phyloP scores from a whole-genome alignment of 2,888 invertebrate genomes.

The Ypsolopha scabrella region DNA sequence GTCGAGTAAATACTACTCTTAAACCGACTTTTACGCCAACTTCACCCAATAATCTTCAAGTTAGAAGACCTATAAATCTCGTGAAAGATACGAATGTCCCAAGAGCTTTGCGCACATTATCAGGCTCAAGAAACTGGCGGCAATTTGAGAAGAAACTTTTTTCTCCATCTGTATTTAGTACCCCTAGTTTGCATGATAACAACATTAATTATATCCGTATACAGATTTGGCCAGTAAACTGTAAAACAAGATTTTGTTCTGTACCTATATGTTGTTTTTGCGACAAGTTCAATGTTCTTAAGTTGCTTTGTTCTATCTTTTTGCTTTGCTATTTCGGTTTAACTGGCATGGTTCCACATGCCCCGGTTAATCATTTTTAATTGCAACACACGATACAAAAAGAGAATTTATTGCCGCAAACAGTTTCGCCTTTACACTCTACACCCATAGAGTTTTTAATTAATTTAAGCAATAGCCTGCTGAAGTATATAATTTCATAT shows the following conservation, averaged over 20 bases:
- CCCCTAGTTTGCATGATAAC: background rate
- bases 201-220: background rate
- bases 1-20: too few relatives aligned
- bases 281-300: background rate
- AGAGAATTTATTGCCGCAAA: slow-evolving; percentile 8
- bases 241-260: background rate
- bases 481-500: slow-evolving; percentile 37
- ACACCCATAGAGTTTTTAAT: slow-evolving; percentile 20
- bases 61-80: background rate
- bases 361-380: slow-evolving; percentile 12
- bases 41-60: background rate
- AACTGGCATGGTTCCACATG: slow-evolving; percentile 9
- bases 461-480: slow-evolving; percentile 39
- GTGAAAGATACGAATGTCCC: background rate
- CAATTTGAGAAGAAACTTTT: background rate
- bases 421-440: background rate
- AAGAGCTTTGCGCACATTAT: background rate
- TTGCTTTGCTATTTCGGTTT: background rate
- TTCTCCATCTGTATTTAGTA: background rate
- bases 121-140: background rate
- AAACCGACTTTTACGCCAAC: too few relatives aligned
- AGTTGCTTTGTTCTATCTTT: background rate
- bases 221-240: too few relatives aligned
- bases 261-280: background rate
- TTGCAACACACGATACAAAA: slow-evolving; percentile 9